phyloP scores from a whole-genome alignment of 2,113 vertebrate species.

The Montifringilla adamsi region DNA sequence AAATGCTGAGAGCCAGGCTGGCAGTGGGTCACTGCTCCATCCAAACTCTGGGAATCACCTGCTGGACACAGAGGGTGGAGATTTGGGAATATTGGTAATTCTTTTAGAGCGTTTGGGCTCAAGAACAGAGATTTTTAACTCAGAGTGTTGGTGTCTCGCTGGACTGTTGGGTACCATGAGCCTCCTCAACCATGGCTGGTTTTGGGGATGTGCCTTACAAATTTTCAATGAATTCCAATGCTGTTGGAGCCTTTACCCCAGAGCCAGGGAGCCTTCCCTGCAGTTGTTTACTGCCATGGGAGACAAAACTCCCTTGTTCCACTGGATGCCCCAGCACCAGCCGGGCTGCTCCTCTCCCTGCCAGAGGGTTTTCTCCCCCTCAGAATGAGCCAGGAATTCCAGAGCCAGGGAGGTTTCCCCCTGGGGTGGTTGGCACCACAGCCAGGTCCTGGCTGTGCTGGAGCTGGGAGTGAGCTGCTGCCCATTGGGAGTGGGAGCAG shows the following conservation, averaged over 20 bases:
- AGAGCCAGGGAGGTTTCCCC: not conserved
- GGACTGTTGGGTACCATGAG: not conserved
- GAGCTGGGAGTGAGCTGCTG: not conserved
- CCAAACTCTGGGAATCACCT: not conserved
- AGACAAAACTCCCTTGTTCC: not conserved
- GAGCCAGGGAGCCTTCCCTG: not conserved
- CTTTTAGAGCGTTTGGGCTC: not conserved
- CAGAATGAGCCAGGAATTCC: not conserved
- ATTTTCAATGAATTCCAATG: not conserved
- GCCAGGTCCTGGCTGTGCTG: no score
- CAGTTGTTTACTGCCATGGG: not conserved
- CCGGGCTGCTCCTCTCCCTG: not conserved
- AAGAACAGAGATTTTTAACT: not conserved
- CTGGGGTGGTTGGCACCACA: fast-evolving
- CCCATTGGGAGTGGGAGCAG: not conserved
- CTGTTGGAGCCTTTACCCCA: not conserved
- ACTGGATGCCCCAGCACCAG: fast-evolving
- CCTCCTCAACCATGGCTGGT: fast-evolving
- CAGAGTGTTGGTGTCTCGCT: not conserved
- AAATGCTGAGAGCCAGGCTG: not conserved
- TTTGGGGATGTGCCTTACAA: not conserved
- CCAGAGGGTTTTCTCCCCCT: not conserved
- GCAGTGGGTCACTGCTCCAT: not conserved
- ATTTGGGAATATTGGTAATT: not conserved
- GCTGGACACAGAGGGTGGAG: not conserved